Base-by-base conservation (phyloP, 2,888 invertebrate genomes). In the Agonopterix subpropinquella region DNA sequence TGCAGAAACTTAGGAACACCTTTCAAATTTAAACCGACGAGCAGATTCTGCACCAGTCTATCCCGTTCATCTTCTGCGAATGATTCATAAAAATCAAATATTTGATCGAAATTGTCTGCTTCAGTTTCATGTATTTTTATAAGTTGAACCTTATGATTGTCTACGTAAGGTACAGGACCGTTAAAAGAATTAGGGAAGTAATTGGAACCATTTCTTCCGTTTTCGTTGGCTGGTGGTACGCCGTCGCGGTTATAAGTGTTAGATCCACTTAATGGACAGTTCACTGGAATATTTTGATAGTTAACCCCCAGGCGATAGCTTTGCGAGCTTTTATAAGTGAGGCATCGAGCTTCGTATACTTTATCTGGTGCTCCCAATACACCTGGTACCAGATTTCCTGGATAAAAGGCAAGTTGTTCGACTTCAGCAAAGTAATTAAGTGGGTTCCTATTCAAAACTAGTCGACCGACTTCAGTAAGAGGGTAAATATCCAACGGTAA, bases 41-140 rank as follows among this genome's bases (percentile, higher is more conserved):
- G 28, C 28, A 28, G 0, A 75, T 98, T 98, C 44, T 91, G 80
- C 1, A 94, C 91, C 49, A 98, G 80, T 44, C 95, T 90, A 36
- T 90, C 83, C 47, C 92, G 89, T 51, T 92, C 95, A 1, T 90
- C 92, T 8, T 90, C 90, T 45, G 92, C 92, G 65, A 97, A 11
- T 10, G 8, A 36, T 8, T n/a, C 18, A 18, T 46, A 46, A 11
- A 46, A 11, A 8, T 46, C 41, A 7, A 8, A 7, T 10, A 11
- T 41, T n/a, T 46, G 45, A n/a, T 41, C 45, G 10, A 46, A 46
- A 13, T 46, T 46, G 15, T 39, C 28, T n/a, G 41, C 8, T 7
- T 41, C 11, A 13, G 45, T n/a, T 7, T 47, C 43, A 11, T 13
- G 15, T 37, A 47, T 39, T 8, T 39, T 2, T 1, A 39, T 8